Conservation (phyloP, 2,113 vertebrate genomes). For the Emydocephalus ijimae region DNA sequence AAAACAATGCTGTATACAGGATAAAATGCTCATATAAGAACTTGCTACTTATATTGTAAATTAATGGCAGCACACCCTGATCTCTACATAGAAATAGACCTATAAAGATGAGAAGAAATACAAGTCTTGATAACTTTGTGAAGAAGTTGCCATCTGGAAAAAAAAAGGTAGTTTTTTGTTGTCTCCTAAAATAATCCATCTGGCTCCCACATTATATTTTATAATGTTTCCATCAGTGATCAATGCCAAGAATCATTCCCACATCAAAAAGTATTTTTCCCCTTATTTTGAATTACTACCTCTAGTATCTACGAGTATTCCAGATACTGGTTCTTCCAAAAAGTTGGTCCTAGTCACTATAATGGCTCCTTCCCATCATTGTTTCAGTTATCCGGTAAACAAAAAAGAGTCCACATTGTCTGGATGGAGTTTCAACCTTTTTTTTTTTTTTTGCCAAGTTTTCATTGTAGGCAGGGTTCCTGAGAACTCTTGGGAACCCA, state of each 20-base stretch:
- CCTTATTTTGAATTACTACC: background rate
- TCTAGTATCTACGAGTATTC: background rate
- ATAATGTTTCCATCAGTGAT: background rate
- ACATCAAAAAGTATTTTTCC: background rate
- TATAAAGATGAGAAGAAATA: background rate
- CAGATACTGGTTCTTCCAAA: background rate
- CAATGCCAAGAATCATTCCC: background rate
- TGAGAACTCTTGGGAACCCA: background rate
- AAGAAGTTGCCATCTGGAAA: background rate
- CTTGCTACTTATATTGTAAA: background rate
- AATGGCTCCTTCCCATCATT: background rate
- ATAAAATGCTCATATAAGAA: slow-evolving; percentile 10
- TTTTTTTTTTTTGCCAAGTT: background rate
- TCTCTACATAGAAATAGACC: background rate
- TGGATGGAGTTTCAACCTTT: background rate
- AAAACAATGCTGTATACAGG: background rate
- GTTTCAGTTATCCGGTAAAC: background rate
- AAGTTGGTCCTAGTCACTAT: background rate
- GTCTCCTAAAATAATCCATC: background rate
- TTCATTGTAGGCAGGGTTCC: background rate
- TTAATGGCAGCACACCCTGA: background rate
- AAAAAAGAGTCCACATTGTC: background rate
- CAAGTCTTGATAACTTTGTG: background rate
- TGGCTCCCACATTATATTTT: background rate
- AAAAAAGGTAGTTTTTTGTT: background rate